phyloP scores from a whole-genome alignment of 2,888 invertebrate genomes.

The Sycophila texana region DNA sequence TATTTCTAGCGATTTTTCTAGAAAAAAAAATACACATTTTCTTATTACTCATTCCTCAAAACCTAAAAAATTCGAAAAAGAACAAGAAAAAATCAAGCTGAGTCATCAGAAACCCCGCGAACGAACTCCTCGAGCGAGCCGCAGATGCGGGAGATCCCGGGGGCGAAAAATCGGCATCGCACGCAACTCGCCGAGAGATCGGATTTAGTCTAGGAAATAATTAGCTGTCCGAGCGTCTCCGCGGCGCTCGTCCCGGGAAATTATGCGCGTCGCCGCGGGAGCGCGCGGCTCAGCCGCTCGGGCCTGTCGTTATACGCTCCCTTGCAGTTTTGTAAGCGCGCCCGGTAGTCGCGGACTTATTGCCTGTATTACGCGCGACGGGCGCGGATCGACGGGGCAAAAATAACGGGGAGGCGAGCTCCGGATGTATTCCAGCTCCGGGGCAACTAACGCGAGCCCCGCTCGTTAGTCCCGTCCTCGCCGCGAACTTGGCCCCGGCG shows the following conservation, averaged over 20 bases:
- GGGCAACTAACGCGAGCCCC: background rate
- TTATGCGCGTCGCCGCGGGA: constrained; percentile 20
- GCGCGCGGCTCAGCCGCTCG: too few species aligned
- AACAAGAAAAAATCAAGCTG: too few species aligned
- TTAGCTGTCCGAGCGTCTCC: constrained; percentile 36
- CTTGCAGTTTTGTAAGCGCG: background rate
- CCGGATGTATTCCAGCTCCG: too few species aligned
- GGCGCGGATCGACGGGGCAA: background rate
- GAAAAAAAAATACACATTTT: too few species aligned
- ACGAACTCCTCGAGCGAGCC: too few species aligned
- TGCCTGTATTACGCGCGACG: constrained; percentile 20
- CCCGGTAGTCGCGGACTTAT: constrained; percentile 26
- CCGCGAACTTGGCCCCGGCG: background rate
- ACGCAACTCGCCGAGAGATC: background rate
- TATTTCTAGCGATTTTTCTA: too few species aligned
- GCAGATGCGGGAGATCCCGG: too few species aligned
- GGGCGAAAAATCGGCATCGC: too few species aligned
- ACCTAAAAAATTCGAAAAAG: too few species aligned
- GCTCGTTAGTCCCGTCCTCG: constrained; percentile 3
- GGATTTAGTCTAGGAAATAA: constrained; percentile 37
- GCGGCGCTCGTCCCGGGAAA: constrained; percentile 2
- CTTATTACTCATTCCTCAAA: too few species aligned
- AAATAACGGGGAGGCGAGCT: constrained; percentile 1
- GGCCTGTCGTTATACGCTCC: constrained; percentile 28
- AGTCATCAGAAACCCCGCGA: too few species aligned